A percentile compares a stretch with the other conserved stretches of the same genome.
Evolutionary conservation across 2,888 invertebrate species (phyloP).

Genomic region (Pharmacophagus antenor): DNA sequence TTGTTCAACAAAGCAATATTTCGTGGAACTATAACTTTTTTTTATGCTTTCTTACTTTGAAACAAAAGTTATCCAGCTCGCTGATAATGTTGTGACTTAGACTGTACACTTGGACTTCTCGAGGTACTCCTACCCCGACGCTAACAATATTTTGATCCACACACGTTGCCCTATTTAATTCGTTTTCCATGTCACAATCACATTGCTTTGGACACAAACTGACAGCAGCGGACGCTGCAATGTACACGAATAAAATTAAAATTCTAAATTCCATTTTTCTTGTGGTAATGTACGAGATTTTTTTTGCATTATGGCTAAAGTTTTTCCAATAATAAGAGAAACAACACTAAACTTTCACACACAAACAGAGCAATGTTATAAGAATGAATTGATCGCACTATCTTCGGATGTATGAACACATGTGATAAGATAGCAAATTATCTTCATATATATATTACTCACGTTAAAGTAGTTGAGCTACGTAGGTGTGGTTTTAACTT

Average conservation of each 20-base stretch:
- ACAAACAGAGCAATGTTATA: constrained; percentile 53
- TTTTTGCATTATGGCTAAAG: constrained; percentile 53
- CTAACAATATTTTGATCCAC: constrained; percentile 81
- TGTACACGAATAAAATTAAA: constrained; percentile 41
- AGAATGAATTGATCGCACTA: constrained; percentile 34
- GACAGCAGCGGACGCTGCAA: constrained; percentile 36
- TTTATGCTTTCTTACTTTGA: constrained; percentile 70
- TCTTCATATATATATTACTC: constrained; percentile 30
- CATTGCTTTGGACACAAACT: constrained; percentile 77
- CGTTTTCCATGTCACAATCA: constrained; percentile 75
- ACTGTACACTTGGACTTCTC: constrained; percentile 81
- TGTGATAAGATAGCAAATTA: constrained; percentile 39
- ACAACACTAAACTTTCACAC: constrained; percentile 47
- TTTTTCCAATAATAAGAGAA: constrained; percentile 35
- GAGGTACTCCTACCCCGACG: constrained; percentile 81
- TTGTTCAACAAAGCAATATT: neutral
- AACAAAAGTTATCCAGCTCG: constrained; percentile 81
- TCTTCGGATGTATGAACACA: constrained; percentile 30
- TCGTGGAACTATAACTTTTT: no score
- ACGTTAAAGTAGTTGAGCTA: constrained; percentile 1
- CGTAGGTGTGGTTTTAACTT: constrained; percentile 33
- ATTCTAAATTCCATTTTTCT: constrained; percentile 55
- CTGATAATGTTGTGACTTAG: constrained; percentile 83
- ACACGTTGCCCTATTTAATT: constrained; percentile 74
- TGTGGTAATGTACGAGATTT: constrained; percentile 33